Evolutionary conservation across 2,113 vertebrate species (phyloP), one percentile per base, ranked within the genome.

Genomic region (Phoxinus phoxinus): DNA sequence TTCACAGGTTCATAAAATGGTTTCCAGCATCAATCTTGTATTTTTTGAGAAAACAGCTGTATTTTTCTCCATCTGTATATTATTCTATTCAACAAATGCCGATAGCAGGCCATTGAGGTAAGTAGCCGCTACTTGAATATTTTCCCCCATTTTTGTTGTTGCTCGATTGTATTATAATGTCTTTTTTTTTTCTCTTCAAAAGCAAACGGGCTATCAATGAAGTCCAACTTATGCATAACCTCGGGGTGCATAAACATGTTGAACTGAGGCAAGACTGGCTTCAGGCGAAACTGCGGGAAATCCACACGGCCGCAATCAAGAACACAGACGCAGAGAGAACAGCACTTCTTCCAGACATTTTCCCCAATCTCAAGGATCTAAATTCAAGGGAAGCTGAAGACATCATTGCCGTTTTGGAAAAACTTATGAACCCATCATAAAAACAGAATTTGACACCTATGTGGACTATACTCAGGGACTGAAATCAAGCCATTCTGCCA

Each of bases 191-290:
- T 79, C 30, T 41, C 84, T 84, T 65, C 12, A 73, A 83, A 86
- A 99, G 98, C 81, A 97, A 95, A 81, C 92, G 97, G 87, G 94
- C 97, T 0, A 95, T 99, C 86, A 97, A 96, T 41, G 98, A 99
- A 90, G 95, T 98, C 89, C 97, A 99, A 89, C 63, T 98, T 19
- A 99, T 99, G 98, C 97, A 99, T 76, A 94, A 97, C 73, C 86
- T 96, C 3, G 94, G 96, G 4, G 95, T 96, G 83, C 95, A 94
- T 19, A 92, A 94, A 84, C 96, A 95, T 86, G 35, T 93, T 0
- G 79, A 95, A 92, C 95, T 96, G 89, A 94, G 97, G 6, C 93
- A 95, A 84, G 96, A 97, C 53, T 99, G 97, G 98, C 94, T 99
- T 5, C 94, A 95, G 89, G 93, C 92, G 93, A 95, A 96, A 84